Conservation (phyloP, 2,888 invertebrate species). For the Epistrophella euchroma region DNA sequence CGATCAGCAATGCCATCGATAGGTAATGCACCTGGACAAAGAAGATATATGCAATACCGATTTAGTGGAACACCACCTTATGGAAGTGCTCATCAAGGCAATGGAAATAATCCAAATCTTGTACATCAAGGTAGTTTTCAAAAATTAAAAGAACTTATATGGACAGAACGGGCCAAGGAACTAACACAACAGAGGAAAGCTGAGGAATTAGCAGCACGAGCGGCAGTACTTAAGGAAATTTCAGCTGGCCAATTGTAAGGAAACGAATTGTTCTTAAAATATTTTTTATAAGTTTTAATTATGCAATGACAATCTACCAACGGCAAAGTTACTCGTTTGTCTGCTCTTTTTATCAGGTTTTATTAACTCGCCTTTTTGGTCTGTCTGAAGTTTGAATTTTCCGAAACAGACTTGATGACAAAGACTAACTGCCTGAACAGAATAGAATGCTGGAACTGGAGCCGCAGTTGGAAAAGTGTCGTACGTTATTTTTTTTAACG, state of each 20-base stretch:
- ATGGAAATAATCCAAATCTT: slow-evolving; percentile 78
- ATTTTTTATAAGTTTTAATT: too few relatives aligned
- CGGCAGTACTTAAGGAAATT: slow-evolving; percentile 87
- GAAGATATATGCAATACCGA: slow-evolving; percentile 79
- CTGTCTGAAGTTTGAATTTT: too few relatives aligned
- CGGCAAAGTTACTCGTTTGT: too few relatives aligned
- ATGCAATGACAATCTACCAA: too few relatives aligned
- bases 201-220: slow-evolving; percentile 89
- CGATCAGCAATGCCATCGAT: slow-evolving; percentile 50
- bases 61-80: slow-evolving; percentile 70
- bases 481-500: too few relatives aligned
- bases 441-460: too few relatives aligned
- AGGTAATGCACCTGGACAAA: slow-evolving; percentile 77
- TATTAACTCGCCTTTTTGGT: too few relatives aligned
- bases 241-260: slow-evolving; percentile 86
- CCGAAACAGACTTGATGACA: too few relatives aligned
- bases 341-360: too few relatives aligned
- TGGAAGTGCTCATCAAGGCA: slow-evolving; percentile 8
- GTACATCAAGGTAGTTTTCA: slow-evolving; percentile 86
- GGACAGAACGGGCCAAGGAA: slow-evolving; percentile 90
- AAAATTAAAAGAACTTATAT: slow-evolving; percentile 91
- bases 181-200: slow-evolving; percentile 89
- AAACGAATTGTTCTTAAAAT: background rate
- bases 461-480: too few relatives aligned
- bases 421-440: too few relatives aligned